Evolutionary conservation across 2,113 vertebrate species (phyloP).

Genomic region (Burhinus oedicnemus): DNA sequence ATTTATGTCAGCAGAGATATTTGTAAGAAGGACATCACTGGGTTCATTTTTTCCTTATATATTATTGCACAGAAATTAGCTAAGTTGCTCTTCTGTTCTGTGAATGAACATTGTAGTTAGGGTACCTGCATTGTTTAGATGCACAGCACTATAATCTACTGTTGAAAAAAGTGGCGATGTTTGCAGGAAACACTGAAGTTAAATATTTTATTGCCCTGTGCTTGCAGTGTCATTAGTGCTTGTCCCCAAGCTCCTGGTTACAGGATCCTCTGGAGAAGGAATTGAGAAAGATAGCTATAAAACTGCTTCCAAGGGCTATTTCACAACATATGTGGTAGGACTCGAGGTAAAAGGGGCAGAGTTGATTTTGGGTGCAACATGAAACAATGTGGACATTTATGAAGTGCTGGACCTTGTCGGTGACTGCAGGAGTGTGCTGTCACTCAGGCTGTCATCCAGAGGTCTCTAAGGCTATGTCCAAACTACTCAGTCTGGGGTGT

Average conservation of each 20-base stretch:
- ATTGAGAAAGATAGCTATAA: background rate
- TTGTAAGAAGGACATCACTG: background rate
- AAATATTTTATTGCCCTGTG: background rate
- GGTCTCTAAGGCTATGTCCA: background rate
- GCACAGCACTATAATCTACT: background rate
- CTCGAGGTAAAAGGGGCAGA: background rate
- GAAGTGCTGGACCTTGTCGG: rapidly evolving
- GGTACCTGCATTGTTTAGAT: background rate
- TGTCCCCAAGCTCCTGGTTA: background rate
- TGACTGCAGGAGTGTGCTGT: background rate
- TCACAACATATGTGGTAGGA: background rate
- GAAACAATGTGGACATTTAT: background rate
- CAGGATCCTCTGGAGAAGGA: background rate
- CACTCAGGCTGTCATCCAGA: background rate
- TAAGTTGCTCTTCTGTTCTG: background rate
- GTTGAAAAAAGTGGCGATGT: background rate
- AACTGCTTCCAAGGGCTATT: background rate
- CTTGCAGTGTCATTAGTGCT: background rate
- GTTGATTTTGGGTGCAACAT: background rate
- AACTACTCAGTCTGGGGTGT: background rate
- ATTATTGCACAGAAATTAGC: background rate
- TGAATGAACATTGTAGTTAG: rapidly evolving
- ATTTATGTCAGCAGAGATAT: background rate
- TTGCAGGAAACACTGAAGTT: background rate
- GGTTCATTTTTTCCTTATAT: background rate